phyloP scores from a whole-genome alignment of 2,797 vertebrate species.

The Diglossa cyanea region DNA sequence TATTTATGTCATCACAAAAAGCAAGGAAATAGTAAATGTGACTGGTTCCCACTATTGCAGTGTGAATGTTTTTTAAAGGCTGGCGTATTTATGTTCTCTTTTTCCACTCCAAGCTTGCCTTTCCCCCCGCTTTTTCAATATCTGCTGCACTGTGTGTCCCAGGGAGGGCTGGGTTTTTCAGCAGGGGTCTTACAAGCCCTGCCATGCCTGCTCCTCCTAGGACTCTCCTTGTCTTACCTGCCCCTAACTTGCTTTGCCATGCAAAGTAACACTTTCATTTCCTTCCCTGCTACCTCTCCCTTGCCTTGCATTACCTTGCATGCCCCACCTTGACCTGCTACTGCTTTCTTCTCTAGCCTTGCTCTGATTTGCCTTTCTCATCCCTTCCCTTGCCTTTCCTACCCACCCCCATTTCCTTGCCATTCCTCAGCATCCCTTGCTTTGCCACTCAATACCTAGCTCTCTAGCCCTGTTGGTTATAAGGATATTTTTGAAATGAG shows the following conservation, averaged over 20 bases:
- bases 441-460: neutral
- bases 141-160: neutral
- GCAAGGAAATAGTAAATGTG: neutral
- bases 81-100: neutral
- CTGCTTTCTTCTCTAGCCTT: neutral
- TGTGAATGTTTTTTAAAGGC: neutral
- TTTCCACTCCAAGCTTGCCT: neutral
- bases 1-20: neutral
- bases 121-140: neutral
- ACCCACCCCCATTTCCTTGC: neutral
- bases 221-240: neutral
- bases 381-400: neutral
- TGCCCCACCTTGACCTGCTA: neutral
- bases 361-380: neutral
- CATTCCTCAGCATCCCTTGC: neutral
- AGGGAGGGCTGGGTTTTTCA: neutral
- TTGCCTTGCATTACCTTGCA: neutral
- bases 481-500: neutral
- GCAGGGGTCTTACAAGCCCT: neutral
- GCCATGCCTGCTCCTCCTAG: neutral
- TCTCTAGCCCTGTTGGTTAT: neutral
- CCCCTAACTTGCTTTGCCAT: neutral
- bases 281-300: neutral
- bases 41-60: neutral
- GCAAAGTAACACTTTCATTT: neutral